These are phyloP conservation scores for Amia ocellicauda DNA, from an alignment of 2,113 vertebrate species.

Conservation along the genomic window DNA sequence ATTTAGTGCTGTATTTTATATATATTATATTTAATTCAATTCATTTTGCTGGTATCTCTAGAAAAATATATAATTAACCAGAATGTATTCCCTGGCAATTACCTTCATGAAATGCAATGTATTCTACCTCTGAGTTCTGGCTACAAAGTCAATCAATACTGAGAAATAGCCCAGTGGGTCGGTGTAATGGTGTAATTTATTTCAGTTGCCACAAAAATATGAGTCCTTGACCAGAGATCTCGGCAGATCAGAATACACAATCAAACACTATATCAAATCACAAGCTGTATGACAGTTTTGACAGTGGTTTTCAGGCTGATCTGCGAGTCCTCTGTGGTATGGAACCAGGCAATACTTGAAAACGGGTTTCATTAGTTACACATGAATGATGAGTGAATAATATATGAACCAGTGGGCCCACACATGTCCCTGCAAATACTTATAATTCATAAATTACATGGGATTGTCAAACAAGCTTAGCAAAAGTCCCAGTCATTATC, in stretches of 20 bases:
- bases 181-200: slow-evolving; percentile 65
- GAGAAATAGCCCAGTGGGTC: slow-evolving; percentile 54
- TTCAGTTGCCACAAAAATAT: slow-evolving; percentile 65
- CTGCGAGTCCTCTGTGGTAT: slow-evolving; percentile 1
- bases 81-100: slow-evolving; percentile 20
- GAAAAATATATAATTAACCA: no score
- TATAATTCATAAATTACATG: no score
- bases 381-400: background rate
- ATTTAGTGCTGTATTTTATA: no score
- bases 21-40: no score
- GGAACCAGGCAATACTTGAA: slow-evolving; percentile 7
- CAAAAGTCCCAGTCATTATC: no score
- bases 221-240: slow-evolving; percentile 59
- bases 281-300: slow-evolving; percentile 60
- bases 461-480: no score
- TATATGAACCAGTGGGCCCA: background rate
- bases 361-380: slow-evolving; percentile 4
- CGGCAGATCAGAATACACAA: slow-evolving; percentile 52
- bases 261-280: slow-evolving; percentile 66
- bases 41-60: no score
- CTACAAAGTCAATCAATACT: slow-evolving; percentile 54
- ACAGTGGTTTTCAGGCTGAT: slow-evolving; percentile 29
- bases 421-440: background rate
- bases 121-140: slow-evolving; percentile 45
- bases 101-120: slow-evolving; percentile 29